Evolutionary conservation across 2,113 vertebrate genomes (phyloP), one percentile per base, ranked within the genome.

Genomic region (Trematomus loennbergii): DNA sequence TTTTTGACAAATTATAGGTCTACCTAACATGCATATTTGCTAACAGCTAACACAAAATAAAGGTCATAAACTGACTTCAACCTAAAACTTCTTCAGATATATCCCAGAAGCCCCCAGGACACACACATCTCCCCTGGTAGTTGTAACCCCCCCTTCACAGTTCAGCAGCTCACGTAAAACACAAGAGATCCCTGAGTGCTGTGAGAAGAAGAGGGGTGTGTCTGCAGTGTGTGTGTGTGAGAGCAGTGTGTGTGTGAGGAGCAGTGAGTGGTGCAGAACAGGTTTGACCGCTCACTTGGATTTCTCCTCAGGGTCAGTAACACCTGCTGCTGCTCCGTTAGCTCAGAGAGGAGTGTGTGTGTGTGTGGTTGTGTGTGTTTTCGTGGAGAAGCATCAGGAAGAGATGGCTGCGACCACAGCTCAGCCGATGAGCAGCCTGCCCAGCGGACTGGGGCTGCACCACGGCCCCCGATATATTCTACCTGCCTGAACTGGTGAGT

Each of bases 401-500:
- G 75, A 74, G 55, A 95, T 95, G 94, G 93, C 94, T 87, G 91
- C 92, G 22, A 90, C 81, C 9, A 89, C 93, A 3, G 86, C 89
- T 76, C 89, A 94, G 79, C 71, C 91, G 16, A 88, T 90, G 84
- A 87, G 83, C 54, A 93, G 64, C 68, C 90, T 95, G 76, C 94
- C 94, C 74, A 95, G 93, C 20, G 94, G 94, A 18, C 9, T 91
- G 36, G 90, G 68, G 17, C 12, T 95, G 93, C 78, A 91, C 89
- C 57, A 94, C 94, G 0, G 83, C 74, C 1, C 94, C 94, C 11
- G 94, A 95, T 74, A 85, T 95, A 55, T 85, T 95, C n/a, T 95
- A 94, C 82, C 69, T 95, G 36, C 94, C 94, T 3, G 94, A 95
- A 40, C 88, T 95, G 85, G 94, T 95, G 78, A 94, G 93, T 85